Conservation (phyloP, 2,797 vertebrate genomes). For the Ctenochaetus hawaiiensis region DNA sequence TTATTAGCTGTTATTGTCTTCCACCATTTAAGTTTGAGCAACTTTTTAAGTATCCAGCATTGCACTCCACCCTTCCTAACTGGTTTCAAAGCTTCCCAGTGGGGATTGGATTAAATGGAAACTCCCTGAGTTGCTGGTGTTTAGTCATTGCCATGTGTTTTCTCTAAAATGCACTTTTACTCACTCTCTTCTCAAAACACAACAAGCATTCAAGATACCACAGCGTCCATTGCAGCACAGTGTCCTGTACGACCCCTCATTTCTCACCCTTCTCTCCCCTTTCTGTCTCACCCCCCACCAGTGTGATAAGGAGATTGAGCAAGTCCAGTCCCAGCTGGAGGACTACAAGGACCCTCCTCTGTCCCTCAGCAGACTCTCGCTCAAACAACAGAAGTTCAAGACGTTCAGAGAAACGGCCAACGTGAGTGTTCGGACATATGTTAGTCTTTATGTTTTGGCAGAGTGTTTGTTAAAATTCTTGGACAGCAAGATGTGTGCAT, state of each 20-base stretch:
- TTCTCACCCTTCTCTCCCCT: slow-evolving; percentile 22
- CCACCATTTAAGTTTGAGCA: neutral
- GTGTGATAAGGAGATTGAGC: slow-evolving; percentile 86
- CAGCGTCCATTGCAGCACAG: neutral
- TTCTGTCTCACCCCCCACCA: slow-evolving; percentile 44
- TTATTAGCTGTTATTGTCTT: neutral
- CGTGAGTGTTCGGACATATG: slow-evolving; percentile 51
- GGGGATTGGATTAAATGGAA: slow-evolving; percentile 3
- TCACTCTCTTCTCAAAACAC: neutral
- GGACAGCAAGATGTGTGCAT: neutral
- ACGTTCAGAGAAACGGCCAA: slow-evolving; percentile 86
- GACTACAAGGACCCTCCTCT: slow-evolving; percentile 85
- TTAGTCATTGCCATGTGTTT: slow-evolving; percentile 8
- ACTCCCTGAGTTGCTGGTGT: slow-evolving; percentile 16
- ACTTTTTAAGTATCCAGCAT: neutral
- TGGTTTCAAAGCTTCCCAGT: neutral
- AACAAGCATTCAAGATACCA: neutral
- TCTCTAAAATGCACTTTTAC: neutral
- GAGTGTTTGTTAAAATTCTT: neutral
- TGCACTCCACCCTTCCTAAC: neutral
- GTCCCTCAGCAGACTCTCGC: slow-evolving; percentile 86
- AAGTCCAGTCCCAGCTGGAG: slow-evolving; percentile 83
- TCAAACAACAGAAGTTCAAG: slow-evolving; percentile 89
- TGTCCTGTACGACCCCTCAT: neutral
- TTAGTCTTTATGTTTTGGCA: fast-evolving